A percentile compares a stretch with the other conserved stretches of the same genome.
Evolutionary conservation across 1,140 invertebrate genomes (phyloP).

Genomic region (Musca vetustissima): DNA sequence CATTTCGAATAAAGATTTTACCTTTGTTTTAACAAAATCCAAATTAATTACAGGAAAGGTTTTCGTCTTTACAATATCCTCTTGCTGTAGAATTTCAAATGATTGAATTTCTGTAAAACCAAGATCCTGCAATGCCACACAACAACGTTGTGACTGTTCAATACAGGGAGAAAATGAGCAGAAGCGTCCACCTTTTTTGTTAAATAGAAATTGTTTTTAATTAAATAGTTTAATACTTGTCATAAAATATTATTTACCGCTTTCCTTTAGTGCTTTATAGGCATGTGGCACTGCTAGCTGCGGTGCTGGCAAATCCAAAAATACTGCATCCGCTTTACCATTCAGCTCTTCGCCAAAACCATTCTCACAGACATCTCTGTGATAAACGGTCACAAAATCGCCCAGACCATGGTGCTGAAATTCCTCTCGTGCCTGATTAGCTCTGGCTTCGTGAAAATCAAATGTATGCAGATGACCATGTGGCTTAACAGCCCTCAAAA

Average conservation of each 20-base stretch:
- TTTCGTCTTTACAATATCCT: constrained; percentile 75
- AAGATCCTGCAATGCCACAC: constrained; percentile 65
- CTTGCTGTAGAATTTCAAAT: constrained; percentile 83
- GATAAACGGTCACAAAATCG: constrained; percentile 76
- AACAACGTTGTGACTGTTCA: constrained; percentile 93
- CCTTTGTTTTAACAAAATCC: constrained; percentile 65
- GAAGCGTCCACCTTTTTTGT: constrained; percentile 88
- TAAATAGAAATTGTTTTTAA: too few species aligned
- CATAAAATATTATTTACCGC: constrained; percentile 58
- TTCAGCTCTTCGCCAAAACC: constrained; percentile 82
- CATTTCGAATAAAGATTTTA: constrained; percentile 35
- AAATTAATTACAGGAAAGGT: constrained; percentile 70
- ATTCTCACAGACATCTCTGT: constrained; percentile 78
- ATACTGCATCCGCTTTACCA: constrained; percentile 87
- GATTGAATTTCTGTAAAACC: constrained; percentile 85
- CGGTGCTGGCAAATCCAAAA: constrained; percentile 94
- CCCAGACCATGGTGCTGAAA: constrained; percentile 82
- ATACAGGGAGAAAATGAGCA: constrained; percentile 98
- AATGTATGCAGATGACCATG: constrained; percentile 92
- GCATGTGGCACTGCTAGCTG: constrained; percentile 90
- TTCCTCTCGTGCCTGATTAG: constrained; percentile 78
- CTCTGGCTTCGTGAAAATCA: constrained; percentile 92
- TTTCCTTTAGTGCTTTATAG: constrained; percentile 65
- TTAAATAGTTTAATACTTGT: constrained; percentile 12
- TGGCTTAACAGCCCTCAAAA: constrained; percentile 85